Percentiles rank a stretch among this genome's conserved stretches.
These are phyloP conservation scores for Pocillopora damicornis DNA, from an alignment of 64 coral and sea anemone genomes.

Conservation along the genomic window DNA sequence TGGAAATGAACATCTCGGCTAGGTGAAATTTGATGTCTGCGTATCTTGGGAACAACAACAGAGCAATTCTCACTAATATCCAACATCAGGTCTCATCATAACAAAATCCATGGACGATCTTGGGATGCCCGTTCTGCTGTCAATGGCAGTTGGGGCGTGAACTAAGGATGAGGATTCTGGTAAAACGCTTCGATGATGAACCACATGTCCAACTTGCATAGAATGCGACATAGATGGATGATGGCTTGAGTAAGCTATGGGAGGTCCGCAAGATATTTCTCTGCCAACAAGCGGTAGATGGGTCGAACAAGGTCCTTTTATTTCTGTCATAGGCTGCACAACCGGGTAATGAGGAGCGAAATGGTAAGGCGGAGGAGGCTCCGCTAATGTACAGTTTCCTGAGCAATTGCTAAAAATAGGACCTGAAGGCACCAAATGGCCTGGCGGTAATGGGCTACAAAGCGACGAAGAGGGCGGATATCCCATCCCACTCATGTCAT, in stretches of 20 bases:
- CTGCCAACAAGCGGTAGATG: slow-evolving; percentile 62
- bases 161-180: slow-evolving; percentile 52
- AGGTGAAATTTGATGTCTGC: background rate
- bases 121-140: slow-evolving; percentile 76
- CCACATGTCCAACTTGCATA: slow-evolving; percentile 64
- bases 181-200: slow-evolving; percentile 68
- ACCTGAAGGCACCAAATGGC: slow-evolving; percentile 49
- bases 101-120: slow-evolving; percentile 75
- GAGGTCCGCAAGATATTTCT: slow-evolving; percentile 61
- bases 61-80: slow-evolving; percentile 20
- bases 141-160: slow-evolving; percentile 70
- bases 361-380: slow-evolving; percentile 81
- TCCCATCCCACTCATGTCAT: slow-evolving; percentile 70
- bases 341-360: slow-evolving; percentile 70
- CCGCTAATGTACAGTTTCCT: slow-evolving; percentile 65
- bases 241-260: slow-evolving; percentile 60
- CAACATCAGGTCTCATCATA: slow-evolving; percentile 67
- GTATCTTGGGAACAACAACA: background rate
- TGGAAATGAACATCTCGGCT: background rate
- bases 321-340: slow-evolving; percentile 35
- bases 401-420: slow-evolving; percentile 66
- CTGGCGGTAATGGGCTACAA: slow-evolving; percentile 71
- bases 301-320: slow-evolving; percentile 61
- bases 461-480: slow-evolving; percentile 61
- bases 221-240: slow-evolving; percentile 68